phyloP scores from a whole-genome alignment of 2,888 invertebrate species.

The Dicycla oo region DNA sequence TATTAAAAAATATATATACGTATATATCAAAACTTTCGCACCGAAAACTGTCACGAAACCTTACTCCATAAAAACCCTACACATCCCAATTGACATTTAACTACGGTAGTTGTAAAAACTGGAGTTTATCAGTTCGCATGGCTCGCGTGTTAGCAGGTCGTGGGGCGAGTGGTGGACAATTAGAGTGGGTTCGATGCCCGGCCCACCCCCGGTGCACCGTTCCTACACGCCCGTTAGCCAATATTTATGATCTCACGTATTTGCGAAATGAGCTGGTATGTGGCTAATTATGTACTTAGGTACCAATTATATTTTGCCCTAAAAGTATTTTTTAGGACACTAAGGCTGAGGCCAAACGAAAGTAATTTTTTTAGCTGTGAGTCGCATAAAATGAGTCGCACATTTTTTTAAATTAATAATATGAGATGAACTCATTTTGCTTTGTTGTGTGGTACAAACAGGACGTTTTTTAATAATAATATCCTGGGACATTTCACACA shows the following conservation, averaged over 20 bases:
- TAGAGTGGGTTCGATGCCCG: conserved; percentile 59
- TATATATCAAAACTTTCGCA: not conserved
- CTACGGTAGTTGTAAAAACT: conserved; percentile 45
- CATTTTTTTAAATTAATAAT: too few species aligned
- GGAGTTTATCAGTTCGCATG: conserved; percentile 48
- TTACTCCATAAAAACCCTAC: not conserved
- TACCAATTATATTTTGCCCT: conserved; percentile 30
- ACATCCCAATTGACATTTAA: conserved; percentile 57
- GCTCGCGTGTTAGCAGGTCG: conserved; percentile 48
- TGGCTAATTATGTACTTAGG: conserved; percentile 36
- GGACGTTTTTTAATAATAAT: too few species aligned
- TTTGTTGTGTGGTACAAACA: too few species aligned
- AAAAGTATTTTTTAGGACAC: not conserved
- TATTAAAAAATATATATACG: too few species aligned
- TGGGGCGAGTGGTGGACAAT: conserved; percentile 60
- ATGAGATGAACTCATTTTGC: too few species aligned
- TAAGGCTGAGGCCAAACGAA: too few species aligned
- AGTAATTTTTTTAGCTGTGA: too few species aligned
- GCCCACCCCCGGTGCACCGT: conserved; percentile 54
- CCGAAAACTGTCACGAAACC: conserved; percentile 10
- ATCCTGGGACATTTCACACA: too few species aligned
- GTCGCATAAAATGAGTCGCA: too few species aligned
- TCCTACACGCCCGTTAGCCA: conserved; percentile 59
- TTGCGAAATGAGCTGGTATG: conserved; percentile 52
- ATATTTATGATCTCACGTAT: conserved; percentile 49